Evolutionary conservation across 2,888 invertebrate species (phyloP), one percentile per base, ranked within the genome.

Genomic region (Drosophila diplacantha): DNA sequence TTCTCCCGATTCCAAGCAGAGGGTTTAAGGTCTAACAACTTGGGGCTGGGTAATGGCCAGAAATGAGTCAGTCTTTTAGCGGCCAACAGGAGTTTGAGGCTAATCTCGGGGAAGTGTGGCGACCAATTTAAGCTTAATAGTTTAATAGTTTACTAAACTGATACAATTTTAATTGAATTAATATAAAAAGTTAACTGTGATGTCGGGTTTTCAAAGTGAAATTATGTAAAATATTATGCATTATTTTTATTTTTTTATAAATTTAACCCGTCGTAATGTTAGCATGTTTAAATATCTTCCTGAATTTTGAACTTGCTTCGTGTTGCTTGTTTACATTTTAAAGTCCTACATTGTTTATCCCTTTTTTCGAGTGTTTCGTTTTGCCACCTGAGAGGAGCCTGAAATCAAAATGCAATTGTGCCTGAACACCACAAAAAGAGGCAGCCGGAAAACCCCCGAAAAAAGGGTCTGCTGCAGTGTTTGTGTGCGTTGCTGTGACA

Each of bases 401-500:
- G 57, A 77, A 74, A 80, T 62, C 63, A 60, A 74, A 72, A 53
- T 66, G 46, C 61, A 55, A 65, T 67, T 69, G 57, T 24, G 31
- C 49, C 53, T 53, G 24, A 51, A 58, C 18, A 5, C 41, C n/a
- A 16, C 44, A 44, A 29, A 5, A 18, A 20, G 12, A 22, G 8
- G n/a, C 24, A 16, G n/a, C 11, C n/a, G 11, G n/a, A 6, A 35
- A 34, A 22, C 44, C n/a, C 22, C 29, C 37, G 54, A 60, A 63
- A 51, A 55, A 75, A 44, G 46, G 52, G 39, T 26, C 44, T 50
- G 39, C 37, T 49, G 47, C 64, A 6, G 26, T 72, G 69, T 70
- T 29, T 63, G 62, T 63, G 58, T 63, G 60, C 59, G 49, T 62
- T 79, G 78, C 75, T 83, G 57, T 83, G 80, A 80, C 80, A 81